These are phyloP conservation scores for Luidia sarsii DNA, from an alignment of 53 echinoderm and acorn worm species.

Conservation along the genomic window DNA sequence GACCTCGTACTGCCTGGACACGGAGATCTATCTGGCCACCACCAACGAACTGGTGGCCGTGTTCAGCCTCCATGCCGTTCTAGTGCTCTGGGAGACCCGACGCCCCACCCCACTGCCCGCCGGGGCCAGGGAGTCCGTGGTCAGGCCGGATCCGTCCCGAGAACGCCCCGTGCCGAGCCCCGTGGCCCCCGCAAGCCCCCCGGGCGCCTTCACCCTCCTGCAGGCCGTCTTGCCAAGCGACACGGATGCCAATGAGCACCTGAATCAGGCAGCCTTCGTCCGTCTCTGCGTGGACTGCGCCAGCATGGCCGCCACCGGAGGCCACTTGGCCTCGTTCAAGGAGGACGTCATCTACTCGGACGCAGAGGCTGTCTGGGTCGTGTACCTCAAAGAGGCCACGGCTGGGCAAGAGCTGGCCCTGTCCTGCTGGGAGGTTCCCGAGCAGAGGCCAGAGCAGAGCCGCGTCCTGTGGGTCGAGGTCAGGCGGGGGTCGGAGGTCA, in stretches of 20 bases:
- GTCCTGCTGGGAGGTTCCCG: conserved; percentile 34
- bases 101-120: conserved; percentile 11
- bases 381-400: conserved; percentile 23
- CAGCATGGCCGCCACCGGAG: conserved; percentile 13
- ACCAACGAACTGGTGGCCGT: conserved; percentile 20
- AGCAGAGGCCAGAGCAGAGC: no score
- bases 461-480: conserved; percentile 29
- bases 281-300: conserved; percentile 44
- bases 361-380: conserved; percentile 8
- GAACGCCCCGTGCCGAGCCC: conserved; percentile 12
- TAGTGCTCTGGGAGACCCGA: conserved; percentile 2
- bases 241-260: conserved; percentile 27
- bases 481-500: neutral
- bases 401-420: conserved; percentile 19
- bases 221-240: conserved; percentile 14
- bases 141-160: neutral
- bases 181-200: neutral
- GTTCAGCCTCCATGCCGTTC: conserved; percentile 11
- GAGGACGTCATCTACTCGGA: conserved; percentile 17
- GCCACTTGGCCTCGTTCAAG: conserved; percentile 11
- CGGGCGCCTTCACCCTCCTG: neutral
- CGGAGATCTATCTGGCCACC: neutral
- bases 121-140: neutral
- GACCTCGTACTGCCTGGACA: conserved; percentile 19
- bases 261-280: conserved; percentile 37